A percentile compares a stretch with the other conserved stretches of the same genome.
These are phyloP conservation scores for Antedon mediterranea DNA, from an alignment of 53 echinoderm and acorn worm genomes.

Conservation along the genomic window DNA sequence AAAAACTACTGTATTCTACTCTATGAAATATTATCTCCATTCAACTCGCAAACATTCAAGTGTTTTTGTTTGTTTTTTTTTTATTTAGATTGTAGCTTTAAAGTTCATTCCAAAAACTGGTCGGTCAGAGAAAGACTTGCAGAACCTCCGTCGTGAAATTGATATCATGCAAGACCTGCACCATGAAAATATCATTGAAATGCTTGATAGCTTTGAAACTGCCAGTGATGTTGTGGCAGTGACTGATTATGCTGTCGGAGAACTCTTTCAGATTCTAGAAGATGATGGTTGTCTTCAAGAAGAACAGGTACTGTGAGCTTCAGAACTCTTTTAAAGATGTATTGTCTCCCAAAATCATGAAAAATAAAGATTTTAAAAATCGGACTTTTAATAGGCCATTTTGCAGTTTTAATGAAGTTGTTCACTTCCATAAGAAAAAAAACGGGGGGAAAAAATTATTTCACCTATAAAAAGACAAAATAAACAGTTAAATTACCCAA, in stretches of 20 bases:
- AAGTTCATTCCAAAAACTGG: slow-evolving; percentile 95
- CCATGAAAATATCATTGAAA: slow-evolving; percentile 86
- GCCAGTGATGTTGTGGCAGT: slow-evolving; percentile 94
- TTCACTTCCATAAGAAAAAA: too few relatives aligned
- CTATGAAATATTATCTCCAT: too few relatives aligned
- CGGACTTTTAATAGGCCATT: too few relatives aligned
- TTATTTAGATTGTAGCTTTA: slow-evolving; percentile 58
- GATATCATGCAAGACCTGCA: slow-evolving; percentile 83
- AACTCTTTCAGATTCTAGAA: slow-evolving; percentile 85
- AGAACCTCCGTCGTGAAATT: slow-evolving; percentile 78
- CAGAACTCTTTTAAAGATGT: too few relatives aligned
- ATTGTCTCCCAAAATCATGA: too few relatives aligned
- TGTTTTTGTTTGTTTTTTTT: background rate
- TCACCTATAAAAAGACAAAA: too few relatives aligned
- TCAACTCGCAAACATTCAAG: too few relatives aligned
- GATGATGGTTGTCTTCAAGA: slow-evolving; percentile 89
- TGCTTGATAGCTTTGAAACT: slow-evolving; percentile 96
- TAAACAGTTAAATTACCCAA: too few relatives aligned
- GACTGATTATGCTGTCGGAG: slow-evolving; percentile 94
- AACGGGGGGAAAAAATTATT: too few relatives aligned
- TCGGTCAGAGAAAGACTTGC: slow-evolving; percentile 72
- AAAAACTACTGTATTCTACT: too few relatives aligned
- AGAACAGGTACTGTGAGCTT: slow-evolving; percentile 38
- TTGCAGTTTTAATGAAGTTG: too few relatives aligned
- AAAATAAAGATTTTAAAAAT: too few relatives aligned